Evolutionary conservation across 1,140 invertebrate species (phyloP).

Genomic region (Popillia japonica): DNA sequence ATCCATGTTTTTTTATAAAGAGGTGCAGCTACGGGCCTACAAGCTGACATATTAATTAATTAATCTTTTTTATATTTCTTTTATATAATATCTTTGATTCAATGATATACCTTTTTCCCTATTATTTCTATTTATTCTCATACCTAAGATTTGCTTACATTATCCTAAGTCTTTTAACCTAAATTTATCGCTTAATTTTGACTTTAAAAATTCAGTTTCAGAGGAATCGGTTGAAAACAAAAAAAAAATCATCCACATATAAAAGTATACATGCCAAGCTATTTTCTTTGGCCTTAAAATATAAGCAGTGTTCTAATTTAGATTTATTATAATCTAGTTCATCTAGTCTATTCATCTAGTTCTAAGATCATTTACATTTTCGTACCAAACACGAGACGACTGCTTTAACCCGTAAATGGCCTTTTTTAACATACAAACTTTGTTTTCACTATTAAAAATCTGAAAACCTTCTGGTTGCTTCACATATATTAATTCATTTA

Average conservation of each 20-base stretch:
- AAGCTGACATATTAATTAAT: too few species aligned
- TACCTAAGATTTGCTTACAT: neutral
- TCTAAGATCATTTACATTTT: neutral
- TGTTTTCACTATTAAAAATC: neutral
- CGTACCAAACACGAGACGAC: neutral
- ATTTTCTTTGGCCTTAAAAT: neutral
- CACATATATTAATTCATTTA: neutral
- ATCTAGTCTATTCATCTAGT: too few species aligned
- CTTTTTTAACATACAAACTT: neutral
- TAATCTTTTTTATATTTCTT: slow-evolving; percentile 22
- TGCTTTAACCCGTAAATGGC: neutral
- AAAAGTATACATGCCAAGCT: neutral
- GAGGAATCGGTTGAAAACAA: too few species aligned
- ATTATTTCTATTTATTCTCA: neutral
- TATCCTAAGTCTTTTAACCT: neutral
- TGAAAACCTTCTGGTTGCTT: neutral
- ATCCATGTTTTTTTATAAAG: too few species aligned
- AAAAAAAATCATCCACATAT: too few species aligned
- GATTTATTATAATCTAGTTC: neutral
- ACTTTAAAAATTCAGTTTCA: neutral
- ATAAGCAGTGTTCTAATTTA: neutral
- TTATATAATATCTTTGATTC: neutral
- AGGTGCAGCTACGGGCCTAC: too few species aligned
- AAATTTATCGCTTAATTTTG: neutral
- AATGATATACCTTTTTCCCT: neutral